These are phyloP conservation scores for Rhynchopsitta pachyrhyncha DNA, from an alignment of 2,113 vertebrate genomes.

Conservation along the genomic window DNA sequence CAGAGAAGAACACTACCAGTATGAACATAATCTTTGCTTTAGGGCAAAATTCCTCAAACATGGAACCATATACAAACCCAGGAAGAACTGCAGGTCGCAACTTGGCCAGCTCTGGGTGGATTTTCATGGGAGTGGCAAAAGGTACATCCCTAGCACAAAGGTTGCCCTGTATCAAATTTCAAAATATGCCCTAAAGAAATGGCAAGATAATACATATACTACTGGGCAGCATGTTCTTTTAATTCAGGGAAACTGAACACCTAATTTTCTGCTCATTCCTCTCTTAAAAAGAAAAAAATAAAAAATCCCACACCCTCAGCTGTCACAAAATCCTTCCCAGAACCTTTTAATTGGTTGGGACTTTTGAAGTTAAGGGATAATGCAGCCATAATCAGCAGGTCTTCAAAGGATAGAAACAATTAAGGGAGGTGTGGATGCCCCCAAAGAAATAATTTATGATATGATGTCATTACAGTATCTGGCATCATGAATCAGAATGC, in stretches of 20 bases:
- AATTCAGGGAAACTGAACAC: constrained; percentile 10
- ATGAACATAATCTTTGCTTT: constrained; percentile 30
- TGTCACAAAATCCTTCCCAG: constrained; percentile 30
- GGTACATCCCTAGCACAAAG: constrained; percentile 45
- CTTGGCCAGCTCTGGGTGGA: constrained; percentile 16
- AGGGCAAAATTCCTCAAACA: constrained; percentile 44
- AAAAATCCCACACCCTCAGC: constrained; percentile 10
- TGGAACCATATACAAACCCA: constrained; percentile 26
- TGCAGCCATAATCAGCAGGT: neutral
- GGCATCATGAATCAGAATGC: neutral
- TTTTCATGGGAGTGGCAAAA: constrained; percentile 45
- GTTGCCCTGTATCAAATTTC: constrained; percentile 54
- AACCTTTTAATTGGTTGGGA: constrained; percentile 20
- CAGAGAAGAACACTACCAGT: neutral
- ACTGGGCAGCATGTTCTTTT: constrained; percentile 6
- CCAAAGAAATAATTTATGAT: constrained; percentile 24
- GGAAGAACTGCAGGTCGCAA: constrained; percentile 39
- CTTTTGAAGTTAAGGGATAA: constrained; percentile 49
- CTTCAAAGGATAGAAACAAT: constrained; percentile 55
- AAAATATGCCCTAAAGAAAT: constrained; percentile 54
- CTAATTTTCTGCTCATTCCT: constrained; percentile 40
- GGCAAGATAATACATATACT: neutral
- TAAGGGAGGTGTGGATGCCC: constrained; percentile 44
- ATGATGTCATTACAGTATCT: constrained; percentile 38
- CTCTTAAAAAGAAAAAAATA: neutral